Evolutionary conservation across 2,113 vertebrate genomes (phyloP).

Genomic region (Penelope pileata): DNA sequence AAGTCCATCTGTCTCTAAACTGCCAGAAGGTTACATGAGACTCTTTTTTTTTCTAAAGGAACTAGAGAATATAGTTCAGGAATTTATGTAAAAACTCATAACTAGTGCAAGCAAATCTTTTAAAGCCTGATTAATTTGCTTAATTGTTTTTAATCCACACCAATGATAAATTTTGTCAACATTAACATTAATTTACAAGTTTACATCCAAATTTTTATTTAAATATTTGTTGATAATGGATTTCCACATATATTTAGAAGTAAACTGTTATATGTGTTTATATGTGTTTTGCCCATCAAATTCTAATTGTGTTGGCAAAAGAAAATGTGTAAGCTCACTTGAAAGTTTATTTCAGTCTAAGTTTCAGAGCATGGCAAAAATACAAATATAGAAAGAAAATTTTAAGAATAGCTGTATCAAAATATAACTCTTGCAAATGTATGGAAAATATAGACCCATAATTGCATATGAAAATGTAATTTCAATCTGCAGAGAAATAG

Average conservation of each 20-base stretch:
- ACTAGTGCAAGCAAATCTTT: not conserved
- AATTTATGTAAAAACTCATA: not conserved
- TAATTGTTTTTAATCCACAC: not conserved
- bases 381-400: not conserved
- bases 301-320: not conserved
- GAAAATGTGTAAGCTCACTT: not conserved
- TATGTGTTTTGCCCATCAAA: not conserved
- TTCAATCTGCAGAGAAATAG: not conserved
- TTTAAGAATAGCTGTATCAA: rapidly evolving
- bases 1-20: not conserved
- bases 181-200: not conserved
- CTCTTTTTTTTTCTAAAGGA: not conserved
- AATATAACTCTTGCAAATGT: not conserved
- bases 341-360: not conserved
- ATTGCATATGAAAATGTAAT: not conserved
- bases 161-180: not conserved
- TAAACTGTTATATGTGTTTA: too few relatives aligned
- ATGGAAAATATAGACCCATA: not conserved
- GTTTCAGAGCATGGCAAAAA: not conserved
- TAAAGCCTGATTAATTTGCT: not conserved
- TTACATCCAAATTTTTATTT: not conserved
- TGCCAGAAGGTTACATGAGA: not conserved
- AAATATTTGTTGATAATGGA: not conserved
- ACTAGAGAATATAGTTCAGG: rapidly evolving
- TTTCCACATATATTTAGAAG: not conserved